Evolutionary conservation across 2,113 vertebrate genomes (phyloP).

Genomic region (Caretta caretta): DNA sequence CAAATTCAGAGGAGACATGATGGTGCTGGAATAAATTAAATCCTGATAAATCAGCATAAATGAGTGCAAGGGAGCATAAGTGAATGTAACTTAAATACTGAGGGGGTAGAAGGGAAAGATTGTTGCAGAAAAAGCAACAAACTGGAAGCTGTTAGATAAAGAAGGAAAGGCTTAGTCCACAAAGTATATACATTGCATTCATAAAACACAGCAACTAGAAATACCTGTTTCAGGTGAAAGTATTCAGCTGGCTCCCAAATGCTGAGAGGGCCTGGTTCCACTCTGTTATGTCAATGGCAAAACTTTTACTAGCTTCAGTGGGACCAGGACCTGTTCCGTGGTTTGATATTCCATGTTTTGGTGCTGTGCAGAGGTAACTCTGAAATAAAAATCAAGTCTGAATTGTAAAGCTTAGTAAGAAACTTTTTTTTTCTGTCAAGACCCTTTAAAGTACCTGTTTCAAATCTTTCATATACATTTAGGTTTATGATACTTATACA

Average conservation of each 20-base stretch:
- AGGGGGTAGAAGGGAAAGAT: neutral
- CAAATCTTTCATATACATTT: neutral
- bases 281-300: neutral
- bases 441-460: neutral
- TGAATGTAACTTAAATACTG: neutral
- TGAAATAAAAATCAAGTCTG: neutral
- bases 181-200: neutral
- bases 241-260: neutral
- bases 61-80: neutral
- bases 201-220: neutral
- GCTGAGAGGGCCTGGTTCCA: neutral
- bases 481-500: neutral
- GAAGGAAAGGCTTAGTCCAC: neutral
- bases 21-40: neutral
- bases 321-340: neutral
- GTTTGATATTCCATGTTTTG: neutral
- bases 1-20: neutral
- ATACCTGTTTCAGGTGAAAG: neutral
- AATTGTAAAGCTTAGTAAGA: neutral
- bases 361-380: neutral
- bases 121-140: neutral
- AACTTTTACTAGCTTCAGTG: neutral
- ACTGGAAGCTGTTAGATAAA: neutral
- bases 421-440: neutral
- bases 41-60: rapidly evolving